Evolutionary conservation across 1,140 invertebrate species (phyloP).

Genomic region (Eupeodes corollae): DNA sequence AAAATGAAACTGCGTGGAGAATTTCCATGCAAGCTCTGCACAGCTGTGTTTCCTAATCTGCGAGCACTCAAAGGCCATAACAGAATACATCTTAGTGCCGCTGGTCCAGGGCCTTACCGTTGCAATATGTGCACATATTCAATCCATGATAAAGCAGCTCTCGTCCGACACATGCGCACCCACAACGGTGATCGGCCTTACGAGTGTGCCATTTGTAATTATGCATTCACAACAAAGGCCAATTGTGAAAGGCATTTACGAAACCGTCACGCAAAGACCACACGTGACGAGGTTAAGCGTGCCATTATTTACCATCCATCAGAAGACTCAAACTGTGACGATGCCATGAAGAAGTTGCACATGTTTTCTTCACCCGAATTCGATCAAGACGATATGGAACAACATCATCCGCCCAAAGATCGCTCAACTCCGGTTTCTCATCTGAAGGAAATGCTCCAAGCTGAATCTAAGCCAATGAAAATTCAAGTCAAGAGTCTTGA

Average conservation of each 20-base stretch:
- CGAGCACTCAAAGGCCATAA: conserved; percentile 83
- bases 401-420: conserved; percentile 20
- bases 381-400: conserved; percentile 26
- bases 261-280: conserved; percentile 75
- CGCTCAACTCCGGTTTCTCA: conserved; percentile 41
- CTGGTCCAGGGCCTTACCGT: conserved; percentile 60
- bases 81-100: conserved; percentile 58
- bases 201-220: conserved; percentile 86
- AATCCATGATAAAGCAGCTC: conserved; percentile 78
- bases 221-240: conserved; percentile 91
- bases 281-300: conserved; percentile 74
- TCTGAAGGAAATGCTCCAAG: conserved; percentile 35
- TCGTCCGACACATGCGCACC: conserved; percentile 79
- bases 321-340: conserved; percentile 66
- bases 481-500: conserved; percentile 54
- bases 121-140: conserved; percentile 88
- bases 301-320: conserved; percentile 76
- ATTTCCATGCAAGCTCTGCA: conserved; percentile 79
- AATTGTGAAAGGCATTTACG: conserved; percentile 83
- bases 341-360: conserved; percentile 25
- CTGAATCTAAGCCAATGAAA: conserved; percentile 35
- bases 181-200: conserved; percentile 93
- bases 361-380: conserved; percentile 10
- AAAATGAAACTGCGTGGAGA: conserved; percentile 78
- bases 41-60: conserved; percentile 74